Evolutionary conservation across 2,797 vertebrate genomes (phyloP).

Genomic region (Amniataba percoides): DNA sequence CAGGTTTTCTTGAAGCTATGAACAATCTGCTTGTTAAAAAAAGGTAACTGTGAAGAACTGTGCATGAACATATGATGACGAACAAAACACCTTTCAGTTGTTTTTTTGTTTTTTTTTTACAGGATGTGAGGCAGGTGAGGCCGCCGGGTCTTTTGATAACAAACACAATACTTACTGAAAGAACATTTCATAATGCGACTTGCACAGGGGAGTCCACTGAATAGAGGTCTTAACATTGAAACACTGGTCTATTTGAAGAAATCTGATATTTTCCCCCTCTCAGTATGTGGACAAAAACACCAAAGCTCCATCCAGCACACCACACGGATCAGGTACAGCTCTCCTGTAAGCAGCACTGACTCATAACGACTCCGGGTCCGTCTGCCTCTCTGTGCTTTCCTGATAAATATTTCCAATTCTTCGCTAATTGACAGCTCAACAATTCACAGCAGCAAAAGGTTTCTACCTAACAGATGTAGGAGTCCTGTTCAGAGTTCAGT

Average conservation of each 20-base stretch:
- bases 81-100: constrained; percentile 16
- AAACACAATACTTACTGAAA: constrained; percentile 47
- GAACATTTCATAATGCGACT: constrained; percentile 34
- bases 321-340: constrained; percentile 33
- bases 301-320: constrained; percentile 20
- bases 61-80: constrained; percentile 46
- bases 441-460: constrained; percentile 24
- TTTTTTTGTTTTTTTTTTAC: constrained; percentile 10
- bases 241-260: constrained; percentile 4
- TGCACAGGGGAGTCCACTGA: constrained; percentile 22
- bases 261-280: not conserved
- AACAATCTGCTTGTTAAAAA: constrained; percentile 42
- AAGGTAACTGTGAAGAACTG: constrained; percentile 28
- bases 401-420: constrained; percentile 27
- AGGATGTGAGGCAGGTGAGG: constrained; percentile 32
- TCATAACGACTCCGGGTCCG: no score
- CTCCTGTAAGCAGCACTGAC: constrained; percentile 29
- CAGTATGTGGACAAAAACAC: constrained; percentile 7
- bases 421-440: constrained; percentile 16
- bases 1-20: constrained; percentile 43
- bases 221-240: not conserved
- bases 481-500: constrained; percentile 1
- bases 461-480: not conserved
- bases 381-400: constrained; percentile 34
- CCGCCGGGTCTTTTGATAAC: constrained; percentile 34